Evolutionary conservation across 2,113 vertebrate genomes (phyloP).

Genomic region (Beaufortia kweichowensis): DNA sequence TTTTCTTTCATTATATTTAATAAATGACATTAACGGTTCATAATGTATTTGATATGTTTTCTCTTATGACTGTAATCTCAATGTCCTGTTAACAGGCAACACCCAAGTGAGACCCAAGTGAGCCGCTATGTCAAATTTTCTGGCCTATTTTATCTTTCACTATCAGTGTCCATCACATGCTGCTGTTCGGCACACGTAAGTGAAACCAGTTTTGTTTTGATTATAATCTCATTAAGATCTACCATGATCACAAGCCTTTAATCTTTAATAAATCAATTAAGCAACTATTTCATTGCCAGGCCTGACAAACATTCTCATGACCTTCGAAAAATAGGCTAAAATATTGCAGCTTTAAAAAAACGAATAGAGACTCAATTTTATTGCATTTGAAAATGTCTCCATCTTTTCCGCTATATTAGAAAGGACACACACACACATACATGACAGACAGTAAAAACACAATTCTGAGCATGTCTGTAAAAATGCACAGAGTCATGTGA

Average conservation of each 20-base stretch:
- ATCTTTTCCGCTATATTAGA: too few relatives aligned
- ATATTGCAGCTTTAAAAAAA: constrained; percentile 36
- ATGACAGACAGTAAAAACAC: too few relatives aligned
- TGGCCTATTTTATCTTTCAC: constrained; percentile 42
- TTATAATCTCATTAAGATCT: background rate
- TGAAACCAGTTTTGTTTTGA: constrained; percentile 26
- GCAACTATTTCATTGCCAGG: background rate
- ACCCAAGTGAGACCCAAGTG: constrained; percentile 42
- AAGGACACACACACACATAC: too few relatives aligned
- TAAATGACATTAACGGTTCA: constrained; percentile 53
- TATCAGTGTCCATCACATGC: constrained; percentile 48
- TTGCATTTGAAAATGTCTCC: too few relatives aligned
- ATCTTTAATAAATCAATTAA: constrained; percentile 36
- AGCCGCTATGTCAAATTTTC: constrained; percentile 40
- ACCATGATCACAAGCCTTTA: constrained; percentile 8
- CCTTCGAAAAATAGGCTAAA: constrained; percentile 30
- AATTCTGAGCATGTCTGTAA: background rate
- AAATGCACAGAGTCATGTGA: constrained; percentile 4
- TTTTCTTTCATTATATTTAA: constrained; percentile 42
- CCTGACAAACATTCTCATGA: constrained; percentile 1
- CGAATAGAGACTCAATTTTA: too few relatives aligned
- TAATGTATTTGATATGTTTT: constrained; percentile 57
- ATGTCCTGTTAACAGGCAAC: constrained; percentile 46
- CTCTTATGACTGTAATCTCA: constrained; percentile 58
- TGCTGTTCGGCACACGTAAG: constrained; percentile 16